These are phyloP conservation scores for Enchytraeus crypticus DNA, from an alignment of 2,888 invertebrate species.

Conservation along the genomic window DNA sequence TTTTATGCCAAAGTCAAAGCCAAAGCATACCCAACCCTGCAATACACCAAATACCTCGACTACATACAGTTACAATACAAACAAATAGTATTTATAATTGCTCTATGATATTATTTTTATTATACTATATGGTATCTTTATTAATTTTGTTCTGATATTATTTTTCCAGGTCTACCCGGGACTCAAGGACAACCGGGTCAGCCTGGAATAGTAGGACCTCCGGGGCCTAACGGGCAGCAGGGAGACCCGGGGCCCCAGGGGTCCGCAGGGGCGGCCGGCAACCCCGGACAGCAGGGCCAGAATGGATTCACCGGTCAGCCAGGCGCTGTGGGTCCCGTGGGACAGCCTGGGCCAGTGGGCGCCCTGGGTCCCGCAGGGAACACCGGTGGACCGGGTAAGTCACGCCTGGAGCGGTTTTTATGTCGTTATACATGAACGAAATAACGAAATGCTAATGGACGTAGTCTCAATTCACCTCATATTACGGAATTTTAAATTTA, in stretches of 20 bases:
- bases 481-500: too few species aligned
- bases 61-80: too few species aligned
- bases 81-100: too few species aligned
- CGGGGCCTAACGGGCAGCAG: constrained; percentile 24
- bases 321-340: constrained; percentile 9
- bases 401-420: too few species aligned
- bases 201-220: constrained; percentile 32
- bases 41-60: too few species aligned
- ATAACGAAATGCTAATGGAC: too few species aligned
- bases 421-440: too few species aligned
- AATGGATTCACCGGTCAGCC: constrained; percentile 7
- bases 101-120: too few species aligned
- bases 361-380: constrained; percentile 4
- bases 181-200: constrained; percentile 11
- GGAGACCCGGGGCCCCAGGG: constrained; percentile 7
- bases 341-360: constrained; percentile 11
- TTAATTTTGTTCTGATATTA: neutral
- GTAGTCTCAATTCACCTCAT: too few species aligned
- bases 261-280: constrained; percentile 9
- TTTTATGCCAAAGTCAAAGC: too few species aligned
- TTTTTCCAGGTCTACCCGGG: constrained; percentile 3
- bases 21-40: too few species aligned
- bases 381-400: constrained; percentile 1
- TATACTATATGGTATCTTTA: too few species aligned
- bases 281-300: constrained; percentile 8